These are phyloP conservation scores for Drosophila littoralis DNA, from an alignment of 1,140 invertebrate genomes.

Conservation along the genomic window DNA sequence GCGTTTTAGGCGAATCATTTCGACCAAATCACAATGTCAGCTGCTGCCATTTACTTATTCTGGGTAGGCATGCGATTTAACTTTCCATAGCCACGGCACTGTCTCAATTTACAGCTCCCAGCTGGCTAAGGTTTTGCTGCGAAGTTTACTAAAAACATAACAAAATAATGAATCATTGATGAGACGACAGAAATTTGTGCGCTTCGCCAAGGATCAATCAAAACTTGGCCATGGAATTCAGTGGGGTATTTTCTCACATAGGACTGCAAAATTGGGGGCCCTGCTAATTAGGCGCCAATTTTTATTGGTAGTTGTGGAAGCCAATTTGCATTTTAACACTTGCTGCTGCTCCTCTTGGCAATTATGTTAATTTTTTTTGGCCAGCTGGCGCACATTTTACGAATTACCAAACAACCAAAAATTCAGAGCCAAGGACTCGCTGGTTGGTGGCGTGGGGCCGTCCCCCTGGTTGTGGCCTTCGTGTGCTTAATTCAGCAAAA, in stretches of 20 bases:
- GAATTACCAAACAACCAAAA: slow-evolving; percentile 65
- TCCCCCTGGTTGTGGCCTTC: slow-evolving; percentile 24
- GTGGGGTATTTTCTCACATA: slow-evolving; percentile 45
- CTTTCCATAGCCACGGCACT: slow-evolving; percentile 22
- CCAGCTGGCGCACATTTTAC: slow-evolving; percentile 66
- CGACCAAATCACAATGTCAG: neutral
- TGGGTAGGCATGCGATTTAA: slow-evolving; percentile 9
- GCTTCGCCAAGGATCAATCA: slow-evolving; percentile 49
- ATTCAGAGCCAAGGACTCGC: slow-evolving; percentile 59
- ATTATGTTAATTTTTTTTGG: slow-evolving; percentile 69
- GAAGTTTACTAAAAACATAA: neutral
- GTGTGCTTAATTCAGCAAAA: slow-evolving; percentile 57
- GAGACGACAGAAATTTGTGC: slow-evolving; percentile 26
- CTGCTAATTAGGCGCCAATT: slow-evolving; percentile 50
- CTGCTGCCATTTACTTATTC: slow-evolving; percentile 3
- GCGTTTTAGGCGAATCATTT: slow-evolving; percentile 15
- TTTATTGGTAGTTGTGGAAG: neutral
- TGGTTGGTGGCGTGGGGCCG: neutral
- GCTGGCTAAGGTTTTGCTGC: neutral
- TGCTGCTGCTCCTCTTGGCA: slow-evolving; percentile 26
- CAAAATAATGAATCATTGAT: slow-evolving; percentile 41
- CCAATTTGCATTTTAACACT: slow-evolving; percentile 55
- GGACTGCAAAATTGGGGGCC: slow-evolving; percentile 28
- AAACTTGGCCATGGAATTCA: slow-evolving; percentile 43
- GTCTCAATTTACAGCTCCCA: slow-evolving; percentile 8